phyloP scores from a whole-genome alignment of 2,113 vertebrate species.

The Pungitius pungitius region DNA sequence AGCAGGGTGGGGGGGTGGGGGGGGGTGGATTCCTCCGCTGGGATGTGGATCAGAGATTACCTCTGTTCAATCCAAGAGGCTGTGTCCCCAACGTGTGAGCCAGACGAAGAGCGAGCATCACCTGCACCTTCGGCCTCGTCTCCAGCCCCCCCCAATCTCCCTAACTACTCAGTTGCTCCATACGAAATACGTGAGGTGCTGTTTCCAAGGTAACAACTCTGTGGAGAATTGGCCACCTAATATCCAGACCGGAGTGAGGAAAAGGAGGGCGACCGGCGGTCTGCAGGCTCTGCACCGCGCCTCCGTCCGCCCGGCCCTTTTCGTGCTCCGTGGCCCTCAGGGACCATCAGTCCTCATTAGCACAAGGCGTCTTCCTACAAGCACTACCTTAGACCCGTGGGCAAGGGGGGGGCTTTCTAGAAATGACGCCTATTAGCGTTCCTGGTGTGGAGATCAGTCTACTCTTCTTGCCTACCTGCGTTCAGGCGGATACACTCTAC shows the following conservation, averaged over 20 bases:
- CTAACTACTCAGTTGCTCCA: constrained; percentile 58
- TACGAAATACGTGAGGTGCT: constrained; percentile 83
- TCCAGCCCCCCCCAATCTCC: constrained; percentile 29
- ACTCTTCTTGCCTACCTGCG: background rate
- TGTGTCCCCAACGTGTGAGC: background rate
- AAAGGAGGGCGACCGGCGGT: constrained; percentile 42
- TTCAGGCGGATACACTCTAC: background rate
- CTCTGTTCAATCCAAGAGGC: background rate
- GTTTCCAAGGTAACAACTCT: constrained; percentile 85
- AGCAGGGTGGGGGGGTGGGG: constrained; percentile 5
- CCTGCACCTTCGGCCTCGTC: constrained; percentile 28
- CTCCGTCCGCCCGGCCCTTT: background rate
- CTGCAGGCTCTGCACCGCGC: constrained; percentile 3
- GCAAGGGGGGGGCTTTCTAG: background rate
- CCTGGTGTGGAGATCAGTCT: background rate
- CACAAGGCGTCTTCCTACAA: background rate
- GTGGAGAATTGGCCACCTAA: constrained; percentile 77
- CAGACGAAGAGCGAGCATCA: constrained; percentile 31
- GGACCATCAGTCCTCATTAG: constrained; percentile 12
- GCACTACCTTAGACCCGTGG: background rate
- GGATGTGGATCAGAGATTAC: background rate
- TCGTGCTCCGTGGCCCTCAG: background rate
- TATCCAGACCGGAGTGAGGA: constrained; percentile 64
- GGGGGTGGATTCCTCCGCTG: background rate
- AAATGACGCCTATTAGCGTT: constrained; percentile 3